phyloP scores from a whole-genome alignment of 2,888 invertebrate genomes.

The Embidobia sp. region DNA sequence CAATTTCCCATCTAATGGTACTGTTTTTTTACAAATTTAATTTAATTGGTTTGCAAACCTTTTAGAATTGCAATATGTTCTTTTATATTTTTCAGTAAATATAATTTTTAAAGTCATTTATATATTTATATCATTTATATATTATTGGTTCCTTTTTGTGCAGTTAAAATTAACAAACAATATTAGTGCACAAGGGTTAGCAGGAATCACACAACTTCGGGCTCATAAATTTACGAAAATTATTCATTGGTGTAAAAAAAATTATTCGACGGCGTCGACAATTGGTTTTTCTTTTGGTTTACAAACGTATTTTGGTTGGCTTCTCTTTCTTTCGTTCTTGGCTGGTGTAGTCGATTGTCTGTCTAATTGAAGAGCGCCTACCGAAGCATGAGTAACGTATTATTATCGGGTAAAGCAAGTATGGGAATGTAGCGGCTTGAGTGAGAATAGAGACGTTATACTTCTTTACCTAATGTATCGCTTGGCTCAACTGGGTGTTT shows the following conservation, averaged over 20 bases:
- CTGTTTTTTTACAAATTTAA: too few species aligned
- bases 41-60: too few species aligned
- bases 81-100: too few species aligned
- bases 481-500: conserved; percentile 53
- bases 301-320: conserved; percentile 28
- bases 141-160: conserved; percentile 30
- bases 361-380: conserved; percentile 78
- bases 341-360: conserved; percentile 71
- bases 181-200: conserved; percentile 49
- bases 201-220: conserved; percentile 50
- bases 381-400: conserved; percentile 76
- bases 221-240: conserved; percentile 62
- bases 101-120: too few species aligned
- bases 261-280: conserved; percentile 59
- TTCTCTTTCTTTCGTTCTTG: conserved; percentile 51
- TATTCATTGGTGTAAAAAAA: conserved; percentile 55
- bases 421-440: conserved; percentile 75
- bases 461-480: conserved; percentile 66
- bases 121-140: too few species aligned
- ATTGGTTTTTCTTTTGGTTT: conserved; percentile 69
- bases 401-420: conserved; percentile 79
- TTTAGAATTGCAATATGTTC: too few species aligned
- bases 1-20: too few species aligned
- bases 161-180: conserved; percentile 54
- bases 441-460: conserved; percentile 80